Conservation (phyloP, 2,113 vertebrate genomes). For the Heterocephalus glaber region DNA sequence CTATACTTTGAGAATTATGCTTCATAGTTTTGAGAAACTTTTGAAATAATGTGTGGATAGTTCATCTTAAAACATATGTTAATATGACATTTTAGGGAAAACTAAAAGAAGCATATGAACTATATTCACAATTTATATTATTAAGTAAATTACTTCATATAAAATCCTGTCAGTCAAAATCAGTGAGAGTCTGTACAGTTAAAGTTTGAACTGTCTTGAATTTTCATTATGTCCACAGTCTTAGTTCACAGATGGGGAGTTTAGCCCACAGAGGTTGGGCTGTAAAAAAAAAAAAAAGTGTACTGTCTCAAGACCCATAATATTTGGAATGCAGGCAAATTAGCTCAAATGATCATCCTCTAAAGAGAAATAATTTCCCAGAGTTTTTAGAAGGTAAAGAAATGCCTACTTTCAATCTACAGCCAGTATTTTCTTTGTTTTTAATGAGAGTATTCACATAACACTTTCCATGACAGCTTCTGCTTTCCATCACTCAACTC, state of each 20-base stretch:
- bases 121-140: conserved; percentile 44
- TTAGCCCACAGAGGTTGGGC: background rate
- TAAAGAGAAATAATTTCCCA: conserved; percentile 73
- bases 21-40: background rate
- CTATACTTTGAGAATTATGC: background rate
- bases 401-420: conserved; percentile 61
- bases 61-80: background rate
- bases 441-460: conserved; percentile 74
- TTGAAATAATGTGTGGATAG: background rate
- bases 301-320: conserved; percentile 57
- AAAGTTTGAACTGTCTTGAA: background rate
- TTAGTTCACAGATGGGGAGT: conserved; percentile 7
- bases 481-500: conserved; percentile 81
- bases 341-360: conserved; percentile 74
- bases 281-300: conserved; percentile 6
- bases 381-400: conserved; percentile 71
- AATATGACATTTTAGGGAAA: conserved; percentile 4
- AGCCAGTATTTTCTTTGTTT: conserved; percentile 41
- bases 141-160: conserved; percentile 36
- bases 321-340: conserved; percentile 74
- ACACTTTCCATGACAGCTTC: conserved; percentile 77
- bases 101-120: background rate
- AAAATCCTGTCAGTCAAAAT: conserved; percentile 58
- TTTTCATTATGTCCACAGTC: conserved; percentile 15
- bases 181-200: background rate